Conservation (phyloP, 2,113 vertebrate species). For the Zosterops pallidus region DNA sequence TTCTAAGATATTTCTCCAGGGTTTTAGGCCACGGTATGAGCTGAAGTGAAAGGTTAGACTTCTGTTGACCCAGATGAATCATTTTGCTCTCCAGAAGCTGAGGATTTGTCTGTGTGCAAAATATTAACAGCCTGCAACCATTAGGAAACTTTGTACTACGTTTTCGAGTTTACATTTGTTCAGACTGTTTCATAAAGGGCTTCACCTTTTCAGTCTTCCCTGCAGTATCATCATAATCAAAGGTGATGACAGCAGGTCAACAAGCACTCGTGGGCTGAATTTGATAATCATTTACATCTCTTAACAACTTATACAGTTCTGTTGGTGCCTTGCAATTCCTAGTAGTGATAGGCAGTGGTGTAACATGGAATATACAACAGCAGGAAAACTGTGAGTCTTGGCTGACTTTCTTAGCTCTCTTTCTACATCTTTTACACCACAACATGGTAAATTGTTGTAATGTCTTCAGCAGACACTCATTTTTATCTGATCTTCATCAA, state of each 20-base stretch:
- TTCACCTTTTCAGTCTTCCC: not conserved
- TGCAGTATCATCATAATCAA: not conserved
- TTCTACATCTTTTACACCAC: not conserved
- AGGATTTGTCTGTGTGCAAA: not conserved
- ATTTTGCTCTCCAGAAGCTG: not conserved
- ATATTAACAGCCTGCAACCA: not conserved
- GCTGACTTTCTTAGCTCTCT: not conserved
- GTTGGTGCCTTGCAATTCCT: not conserved
- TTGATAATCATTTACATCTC: constrained; percentile 15
- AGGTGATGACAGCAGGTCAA: not conserved
- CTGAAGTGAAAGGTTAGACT: not conserved
- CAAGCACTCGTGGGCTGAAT: not conserved
- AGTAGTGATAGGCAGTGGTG: not conserved
- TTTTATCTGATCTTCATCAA: not conserved
- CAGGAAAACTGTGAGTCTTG: not conserved
- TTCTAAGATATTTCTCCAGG: not conserved
- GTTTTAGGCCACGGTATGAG: not conserved
- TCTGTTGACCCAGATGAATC: not conserved
- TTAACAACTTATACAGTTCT: not conserved
- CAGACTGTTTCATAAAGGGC: not conserved
- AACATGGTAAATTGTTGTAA: not conserved
- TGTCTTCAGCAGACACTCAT: not conserved
- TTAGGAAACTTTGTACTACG: not conserved
- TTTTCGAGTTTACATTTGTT: not conserved
- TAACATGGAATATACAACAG: not conserved